Base-by-base conservation (phyloP, 2,113 vertebrate genomes). In the Chionomys nivalis region DNA sequence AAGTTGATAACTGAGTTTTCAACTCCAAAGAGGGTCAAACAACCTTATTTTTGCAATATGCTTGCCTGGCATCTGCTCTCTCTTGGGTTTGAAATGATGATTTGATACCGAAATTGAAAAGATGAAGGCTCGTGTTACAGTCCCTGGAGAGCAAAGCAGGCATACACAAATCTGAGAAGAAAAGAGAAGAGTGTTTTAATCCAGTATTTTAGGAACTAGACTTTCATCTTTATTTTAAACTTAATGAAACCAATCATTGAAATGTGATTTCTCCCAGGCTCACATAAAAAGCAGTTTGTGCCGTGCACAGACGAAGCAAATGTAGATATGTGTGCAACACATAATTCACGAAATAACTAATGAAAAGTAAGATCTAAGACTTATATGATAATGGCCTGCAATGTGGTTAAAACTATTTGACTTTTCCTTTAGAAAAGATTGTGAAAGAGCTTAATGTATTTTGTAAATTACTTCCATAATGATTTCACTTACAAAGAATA, bases 391-490 rank as follows among this genome's bases (percentile, higher is more conserved):
- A 98, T 98, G 97, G 98, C 94, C 8, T 97, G 96, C 96, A 97
- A 95, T 97, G 75, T 97, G 70, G 98, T 98, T 98, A 97, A 98
- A 98, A 98, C 96, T 98, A 98, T 97, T 97, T 97, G 96, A 90
- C 94, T 97, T 96, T 94, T 98, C 95, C 97, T 97, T 97, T 96
- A 97, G 90, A 98, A 98, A 98, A 98, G 97, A 98, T 98, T 87
- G 78, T 96, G 97, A 98, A 98, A 98, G 88, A 92, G 90, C 97
- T 98, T 98, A 98, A 98, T 97, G 96, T 98, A 98, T 98, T 98
- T 98, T 98, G 98, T 98, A 98, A 98, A 98, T 99, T 98, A 97
- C 96, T 98, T 96, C 97, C 97, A 86, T 98, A 98, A 98, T 98
- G 98, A 98, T 98, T 98, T 97, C 97, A 98, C 98, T 98, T 98